phyloP scores from a whole-genome alignment of 2,113 vertebrate genomes.

The Hydrochoerus hydrochaeris region DNA sequence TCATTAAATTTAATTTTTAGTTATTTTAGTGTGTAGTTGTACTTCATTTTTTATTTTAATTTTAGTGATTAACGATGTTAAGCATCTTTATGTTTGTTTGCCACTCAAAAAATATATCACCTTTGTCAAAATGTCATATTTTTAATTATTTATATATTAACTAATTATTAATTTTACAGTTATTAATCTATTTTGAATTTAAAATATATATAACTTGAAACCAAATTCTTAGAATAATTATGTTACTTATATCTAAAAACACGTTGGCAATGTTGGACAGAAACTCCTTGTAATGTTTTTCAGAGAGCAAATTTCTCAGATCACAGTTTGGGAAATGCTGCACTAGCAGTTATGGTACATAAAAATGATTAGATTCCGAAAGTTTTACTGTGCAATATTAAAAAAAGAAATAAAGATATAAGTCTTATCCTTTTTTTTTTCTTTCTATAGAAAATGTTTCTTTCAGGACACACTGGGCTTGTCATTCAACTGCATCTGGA shows the following conservation, averaged over 20 bases:
- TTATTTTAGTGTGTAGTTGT: background rate
- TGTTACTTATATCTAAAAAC: background rate
- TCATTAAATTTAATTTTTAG: background rate
- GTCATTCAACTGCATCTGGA: constrained; percentile 67
- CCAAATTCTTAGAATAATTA: background rate
- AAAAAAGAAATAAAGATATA: constrained; percentile 35
- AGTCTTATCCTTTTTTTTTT: background rate
- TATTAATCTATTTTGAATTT: background rate
- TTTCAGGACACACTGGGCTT: constrained; percentile 1
- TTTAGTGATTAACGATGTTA: background rate
- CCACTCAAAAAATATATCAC: background rate
- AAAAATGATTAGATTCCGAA: background rate
- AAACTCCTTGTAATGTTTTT: background rate
- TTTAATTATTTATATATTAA: background rate
- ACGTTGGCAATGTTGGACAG: background rate
- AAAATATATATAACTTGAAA: background rate
- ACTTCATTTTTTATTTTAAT: constrained; percentile 3
- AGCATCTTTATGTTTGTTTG: background rate
- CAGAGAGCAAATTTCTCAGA: background rate
- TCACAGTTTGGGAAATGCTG: background rate
- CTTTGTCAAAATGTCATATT: background rate
- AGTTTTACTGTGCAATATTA: background rate
- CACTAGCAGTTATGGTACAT: background rate
- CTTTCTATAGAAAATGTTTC: constrained; percentile 27
- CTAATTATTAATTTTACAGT: background rate